Conservation (phyloP, 2,888 invertebrate genomes). For the Uloborus plumipes region DNA sequence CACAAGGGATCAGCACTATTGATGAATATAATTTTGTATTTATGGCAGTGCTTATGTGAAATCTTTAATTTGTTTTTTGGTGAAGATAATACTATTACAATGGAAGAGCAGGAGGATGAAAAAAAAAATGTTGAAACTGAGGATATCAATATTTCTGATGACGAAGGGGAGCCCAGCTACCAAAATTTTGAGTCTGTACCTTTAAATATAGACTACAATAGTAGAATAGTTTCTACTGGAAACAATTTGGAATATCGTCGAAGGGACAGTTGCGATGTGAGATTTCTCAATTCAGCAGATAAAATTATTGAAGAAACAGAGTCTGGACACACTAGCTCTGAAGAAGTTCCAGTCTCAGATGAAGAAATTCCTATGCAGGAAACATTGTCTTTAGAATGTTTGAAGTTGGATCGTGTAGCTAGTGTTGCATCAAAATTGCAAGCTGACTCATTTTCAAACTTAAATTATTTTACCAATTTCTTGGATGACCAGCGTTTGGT, state of each 20-base stretch:
- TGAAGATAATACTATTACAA: not conserved
- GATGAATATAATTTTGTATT: too few relatives aligned
- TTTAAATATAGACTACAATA: conserved; percentile 46
- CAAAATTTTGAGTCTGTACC: not conserved
- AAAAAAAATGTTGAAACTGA: conserved; percentile 28
- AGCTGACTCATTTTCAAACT: conserved; percentile 23
- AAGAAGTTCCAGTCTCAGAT: conserved; percentile 53
- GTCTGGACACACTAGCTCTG: conserved; percentile 10
- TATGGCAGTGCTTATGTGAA: too few relatives aligned
- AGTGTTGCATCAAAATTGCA: conserved; percentile 2
- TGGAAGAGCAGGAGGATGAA: too few relatives aligned
- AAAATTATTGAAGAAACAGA: too few relatives aligned
- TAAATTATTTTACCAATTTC: conserved; percentile 15
- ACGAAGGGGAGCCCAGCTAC: conserved; percentile 1
- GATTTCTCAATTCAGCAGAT: not conserved
- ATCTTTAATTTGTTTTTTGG: too few relatives aligned
- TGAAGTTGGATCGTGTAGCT: conserved; percentile 23
- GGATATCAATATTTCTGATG: conserved; percentile 51
- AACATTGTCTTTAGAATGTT: conserved; percentile 1
- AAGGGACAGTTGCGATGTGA: conserved; percentile 6
- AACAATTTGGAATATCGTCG: not conserved
- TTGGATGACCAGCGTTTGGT: conserved; percentile 26
- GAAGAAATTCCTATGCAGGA: conserved; percentile 13
- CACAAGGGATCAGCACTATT: too few relatives aligned
- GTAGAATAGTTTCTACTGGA: conserved; percentile 15